These are phyloP conservation scores for Prochilodus magdalenae DNA, from an alignment of 2,113 vertebrate genomes.

Conservation along the genomic window DNA sequence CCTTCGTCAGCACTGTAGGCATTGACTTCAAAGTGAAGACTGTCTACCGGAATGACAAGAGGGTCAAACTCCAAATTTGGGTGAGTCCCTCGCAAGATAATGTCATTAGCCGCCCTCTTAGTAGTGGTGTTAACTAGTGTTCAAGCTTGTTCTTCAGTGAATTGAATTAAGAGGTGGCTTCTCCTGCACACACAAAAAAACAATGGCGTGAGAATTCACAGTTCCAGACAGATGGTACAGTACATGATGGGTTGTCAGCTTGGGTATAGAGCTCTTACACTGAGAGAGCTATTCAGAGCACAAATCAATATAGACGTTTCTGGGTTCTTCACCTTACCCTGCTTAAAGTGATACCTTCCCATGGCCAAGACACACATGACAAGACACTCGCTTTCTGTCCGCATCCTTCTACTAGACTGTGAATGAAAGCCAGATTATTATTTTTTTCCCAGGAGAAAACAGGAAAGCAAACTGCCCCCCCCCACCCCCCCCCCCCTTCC, in stretches of 20 bases:
- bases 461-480: constrained; percentile 16
- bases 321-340: neutral
- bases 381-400: neutral
- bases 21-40: constrained; percentile 99
- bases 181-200: neutral
- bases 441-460: constrained; percentile 34
- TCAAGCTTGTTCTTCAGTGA: neutral
- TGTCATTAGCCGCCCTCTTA: neutral
- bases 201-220: neutral
- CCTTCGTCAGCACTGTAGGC: constrained; percentile 97
- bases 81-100: constrained; percentile 74
- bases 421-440: constrained; percentile 37
- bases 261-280: neutral
- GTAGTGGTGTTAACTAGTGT: neutral
- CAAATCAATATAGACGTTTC: neutral
- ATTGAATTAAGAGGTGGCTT: neutral
- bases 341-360: neutral
- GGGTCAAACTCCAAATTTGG: constrained; percentile 98
- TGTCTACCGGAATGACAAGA: constrained; percentile 95
- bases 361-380: neutral
- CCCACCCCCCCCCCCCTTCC: constrained; percentile 1
- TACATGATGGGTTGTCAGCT: constrained; percentile 2
- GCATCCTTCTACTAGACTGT: constrained; percentile 25
- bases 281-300: neutral
- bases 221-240: constrained; percentile 20